These are phyloP conservation scores for Syngnathus floridae DNA, from an alignment of 2,113 vertebrate genomes.

Conservation along the genomic window DNA sequence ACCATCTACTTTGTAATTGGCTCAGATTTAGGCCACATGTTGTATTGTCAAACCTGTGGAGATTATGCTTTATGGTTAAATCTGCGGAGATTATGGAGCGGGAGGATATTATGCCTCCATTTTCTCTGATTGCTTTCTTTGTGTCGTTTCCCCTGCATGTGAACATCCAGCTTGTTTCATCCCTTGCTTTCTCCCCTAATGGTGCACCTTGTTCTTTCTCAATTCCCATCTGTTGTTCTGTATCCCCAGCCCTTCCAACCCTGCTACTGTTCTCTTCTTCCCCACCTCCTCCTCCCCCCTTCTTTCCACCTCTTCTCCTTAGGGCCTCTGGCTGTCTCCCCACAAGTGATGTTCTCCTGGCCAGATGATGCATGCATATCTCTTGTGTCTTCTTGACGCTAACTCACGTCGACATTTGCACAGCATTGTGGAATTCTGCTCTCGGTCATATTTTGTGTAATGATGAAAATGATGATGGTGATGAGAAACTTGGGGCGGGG, in stretches of 20 bases:
- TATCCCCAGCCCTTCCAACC: conserved; percentile 14
- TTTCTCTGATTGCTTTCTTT: conserved; percentile 61
- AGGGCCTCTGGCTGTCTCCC: conserved; percentile 69
- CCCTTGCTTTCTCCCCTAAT: conserved; percentile 18
- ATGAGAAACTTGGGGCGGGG: conserved; percentile 54
- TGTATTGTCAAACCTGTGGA: conserved; percentile 63
- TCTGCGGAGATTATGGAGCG: conserved; percentile 59
- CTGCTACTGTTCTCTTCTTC: conserved; percentile 15
- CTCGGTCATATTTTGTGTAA: conserved; percentile 72
- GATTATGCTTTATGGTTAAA: conserved; percentile 63
- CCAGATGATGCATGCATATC: conserved; percentile 73
- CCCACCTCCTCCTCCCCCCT: background rate
- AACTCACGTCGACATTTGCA: conserved; percentile 68
- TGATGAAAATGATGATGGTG: conserved; percentile 73
- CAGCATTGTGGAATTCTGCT: conserved; percentile 73
- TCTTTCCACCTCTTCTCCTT: conserved; percentile 40
- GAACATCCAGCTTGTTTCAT: conserved; percentile 21
- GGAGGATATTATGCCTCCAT: conserved; percentile 61
- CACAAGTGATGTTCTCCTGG: conserved; percentile 75
- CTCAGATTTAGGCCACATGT: conserved; percentile 60
- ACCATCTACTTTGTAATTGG: conserved; percentile 45
- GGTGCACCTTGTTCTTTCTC: conserved; percentile 26
- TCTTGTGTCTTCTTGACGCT: conserved; percentile 74
- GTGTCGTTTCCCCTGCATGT: conserved; percentile 42
- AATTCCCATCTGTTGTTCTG: conserved; percentile 33